Evolutionary conservation across 2,888 invertebrate genomes (phyloP).

Genomic region (Melanotus villosus): DNA sequence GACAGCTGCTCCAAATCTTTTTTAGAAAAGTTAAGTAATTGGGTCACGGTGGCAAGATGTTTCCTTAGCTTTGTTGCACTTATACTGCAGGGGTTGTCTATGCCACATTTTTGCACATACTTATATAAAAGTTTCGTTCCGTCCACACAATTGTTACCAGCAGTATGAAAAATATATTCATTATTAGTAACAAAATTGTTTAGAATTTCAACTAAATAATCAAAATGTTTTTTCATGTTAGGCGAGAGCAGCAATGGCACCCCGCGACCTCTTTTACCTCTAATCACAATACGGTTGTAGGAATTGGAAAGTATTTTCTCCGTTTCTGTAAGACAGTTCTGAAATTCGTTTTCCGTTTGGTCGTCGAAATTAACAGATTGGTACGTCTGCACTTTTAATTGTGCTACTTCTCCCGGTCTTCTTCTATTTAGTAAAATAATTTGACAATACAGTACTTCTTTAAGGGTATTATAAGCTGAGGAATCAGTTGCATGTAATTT

Average conservation of each 20-base stretch:
- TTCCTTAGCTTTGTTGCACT: conserved; percentile 47
- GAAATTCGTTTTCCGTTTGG: conserved; percentile 33
- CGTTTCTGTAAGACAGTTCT: conserved; percentile 47
- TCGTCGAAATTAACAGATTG: conserved; percentile 38
- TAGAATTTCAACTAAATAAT: conserved; percentile 38
- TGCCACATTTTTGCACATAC: conserved; percentile 45
- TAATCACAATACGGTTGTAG: conserved; percentile 39
- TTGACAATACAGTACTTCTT: conserved; percentile 49
- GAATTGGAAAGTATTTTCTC: conserved; percentile 46
- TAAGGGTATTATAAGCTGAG: conserved; percentile 42
- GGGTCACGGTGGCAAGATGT: conserved; percentile 44
- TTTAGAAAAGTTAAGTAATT: conserved; percentile 3
- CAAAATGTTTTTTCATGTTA: conserved; percentile 47
- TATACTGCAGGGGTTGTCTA: conserved; percentile 29
- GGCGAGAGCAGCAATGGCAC: conserved; percentile 47
- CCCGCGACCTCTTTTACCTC: conserved; percentile 47
- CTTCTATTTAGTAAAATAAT: conserved; percentile 49
- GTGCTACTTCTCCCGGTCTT: conserved; percentile 49
- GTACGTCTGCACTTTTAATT: conserved; percentile 29
- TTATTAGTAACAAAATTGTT: conserved; percentile 41
- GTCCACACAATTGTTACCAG: conserved; percentile 40
- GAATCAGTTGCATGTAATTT: conserved; percentile 16
- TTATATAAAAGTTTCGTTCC: conserved; percentile 49
- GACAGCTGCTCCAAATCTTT: conserved; percentile 22
- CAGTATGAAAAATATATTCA: conserved; percentile 42